Percentiles rank a stretch among this genome's conserved stretches.
These are phyloP conservation scores for Julus scandinavius DNA, from an alignment of 2,888 invertebrate species.

Conservation along the genomic window DNA sequence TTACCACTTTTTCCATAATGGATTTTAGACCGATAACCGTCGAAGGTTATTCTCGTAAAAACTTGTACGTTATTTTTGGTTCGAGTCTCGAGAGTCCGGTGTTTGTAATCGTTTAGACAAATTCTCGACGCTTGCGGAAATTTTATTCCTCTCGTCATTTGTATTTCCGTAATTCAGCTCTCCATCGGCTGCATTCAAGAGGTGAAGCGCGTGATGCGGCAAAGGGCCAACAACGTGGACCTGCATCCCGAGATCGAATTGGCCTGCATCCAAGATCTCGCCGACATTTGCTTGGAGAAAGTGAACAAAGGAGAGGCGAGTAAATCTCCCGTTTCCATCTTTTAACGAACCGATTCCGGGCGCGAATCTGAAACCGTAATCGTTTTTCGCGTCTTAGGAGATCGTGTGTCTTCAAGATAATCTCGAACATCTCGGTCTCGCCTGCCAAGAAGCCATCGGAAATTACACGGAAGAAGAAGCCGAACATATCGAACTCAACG, in stretches of 20 bases:
- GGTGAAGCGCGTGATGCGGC: conserved; percentile 90
- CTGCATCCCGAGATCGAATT: conserved; percentile 94
- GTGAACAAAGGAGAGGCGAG: conserved; percentile 80
- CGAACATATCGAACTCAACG: conserved; percentile 89
- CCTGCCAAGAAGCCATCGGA: conserved; percentile 80
- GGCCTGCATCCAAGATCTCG: conserved; percentile 86
- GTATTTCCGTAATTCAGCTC: conserved; percentile 64
- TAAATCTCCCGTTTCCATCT: conserved; percentile 38
- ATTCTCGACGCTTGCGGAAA: too few species aligned
- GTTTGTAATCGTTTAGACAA: too few species aligned
- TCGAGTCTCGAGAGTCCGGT: too few species aligned
- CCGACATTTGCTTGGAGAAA: conserved; percentile 82
- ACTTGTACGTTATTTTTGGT: too few species aligned
- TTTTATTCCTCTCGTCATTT: too few species aligned
- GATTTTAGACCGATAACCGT: too few species aligned
- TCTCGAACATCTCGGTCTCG: conserved; percentile 62
- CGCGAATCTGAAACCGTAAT: background rate
- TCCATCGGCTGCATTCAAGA: conserved; percentile 72
- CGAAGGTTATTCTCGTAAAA: too few species aligned
- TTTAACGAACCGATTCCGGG: background rate
- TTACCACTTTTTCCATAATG: too few species aligned
- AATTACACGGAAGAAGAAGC: conserved; percentile 91
- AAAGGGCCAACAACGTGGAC: conserved; percentile 90
- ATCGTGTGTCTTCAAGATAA: conserved; percentile 88
- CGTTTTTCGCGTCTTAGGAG: conserved; percentile 70